Conservation (phyloP, 2,113 vertebrate species). For the Trichomycterus rosablanca region DNA sequence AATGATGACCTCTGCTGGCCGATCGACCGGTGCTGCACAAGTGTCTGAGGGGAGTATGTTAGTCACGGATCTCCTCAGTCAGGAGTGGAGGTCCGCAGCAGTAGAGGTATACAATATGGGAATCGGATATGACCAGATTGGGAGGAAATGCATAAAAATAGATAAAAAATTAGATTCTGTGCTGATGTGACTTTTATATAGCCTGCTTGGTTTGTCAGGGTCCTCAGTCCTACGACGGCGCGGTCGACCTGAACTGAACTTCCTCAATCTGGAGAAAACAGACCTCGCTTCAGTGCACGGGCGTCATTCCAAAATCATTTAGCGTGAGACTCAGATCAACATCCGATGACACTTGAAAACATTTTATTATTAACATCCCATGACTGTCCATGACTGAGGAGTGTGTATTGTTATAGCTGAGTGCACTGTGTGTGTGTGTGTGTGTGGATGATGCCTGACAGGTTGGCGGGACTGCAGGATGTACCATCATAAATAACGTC, state of each 20-base stretch:
- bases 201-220: too few relatives aligned
- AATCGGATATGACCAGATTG: too few relatives aligned
- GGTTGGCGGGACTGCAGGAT: background rate
- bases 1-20: too few relatives aligned
- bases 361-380: background rate
- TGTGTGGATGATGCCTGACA: background rate
- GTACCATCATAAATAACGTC: background rate
- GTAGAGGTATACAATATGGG: too few relatives aligned
- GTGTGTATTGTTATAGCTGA: background rate
- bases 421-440: conserved; percentile 17
- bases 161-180: too few relatives aligned
- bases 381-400: background rate
- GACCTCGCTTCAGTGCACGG: background rate
- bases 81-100: too few relatives aligned
- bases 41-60: too few relatives aligned
- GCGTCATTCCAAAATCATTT: background rate
- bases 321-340: background rate
- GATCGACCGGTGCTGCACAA: too few relatives aligned
- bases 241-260: background rate
- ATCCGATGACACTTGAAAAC: background rate
- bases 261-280: conserved; percentile 1
- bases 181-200: too few relatives aligned
- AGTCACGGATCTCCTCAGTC: too few relatives aligned
- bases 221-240: too few relatives aligned
- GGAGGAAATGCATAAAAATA: too few relatives aligned